These are phyloP conservation scores for Atta cephalotes DNA, from an alignment of 1,140 invertebrate species.

Conservation along the genomic window DNA sequence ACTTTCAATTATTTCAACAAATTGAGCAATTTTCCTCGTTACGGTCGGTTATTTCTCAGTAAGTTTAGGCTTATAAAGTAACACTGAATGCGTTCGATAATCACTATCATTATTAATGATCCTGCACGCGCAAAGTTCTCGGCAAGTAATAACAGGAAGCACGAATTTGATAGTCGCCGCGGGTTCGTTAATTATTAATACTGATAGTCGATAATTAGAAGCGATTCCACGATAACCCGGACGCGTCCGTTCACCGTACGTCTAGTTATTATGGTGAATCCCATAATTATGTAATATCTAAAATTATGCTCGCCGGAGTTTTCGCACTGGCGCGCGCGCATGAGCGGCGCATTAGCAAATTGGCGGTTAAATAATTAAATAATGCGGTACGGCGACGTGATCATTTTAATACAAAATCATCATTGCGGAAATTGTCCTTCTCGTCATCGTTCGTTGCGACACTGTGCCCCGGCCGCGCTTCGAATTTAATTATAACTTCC, in stretches of 20 bases:
- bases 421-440: constrained; percentile 56
- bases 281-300: constrained; percentile 65
- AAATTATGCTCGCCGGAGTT: constrained; percentile 57
- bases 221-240: constrained; percentile 43
- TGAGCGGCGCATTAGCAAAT: constrained; percentile 66
- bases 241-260: background rate
- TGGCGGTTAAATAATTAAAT: constrained; percentile 64
- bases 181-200: constrained; percentile 68
- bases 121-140: constrained; percentile 48
- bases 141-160: constrained; percentile 51
- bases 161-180: constrained; percentile 62
- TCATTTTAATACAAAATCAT: constrained; percentile 62
- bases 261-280: constrained; percentile 38
- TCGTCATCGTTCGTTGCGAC: constrained; percentile 46
- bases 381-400: constrained; percentile 56
- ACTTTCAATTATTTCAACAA: constrained; percentile 7
- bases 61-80: constrained; percentile 34
- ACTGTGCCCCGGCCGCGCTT: background rate
- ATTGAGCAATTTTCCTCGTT: constrained; percentile 25
- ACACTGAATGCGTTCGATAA: constrained; percentile 23
- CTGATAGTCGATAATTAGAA: constrained; percentile 60
- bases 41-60: background rate
- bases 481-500: constrained; percentile 59
- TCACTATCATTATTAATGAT: constrained; percentile 50
- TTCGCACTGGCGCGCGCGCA: constrained; percentile 42